These are phyloP conservation scores for Oreohelix idahoensis DNA, from an alignment of 1,140 invertebrate species.

Conservation along the genomic window DNA sequence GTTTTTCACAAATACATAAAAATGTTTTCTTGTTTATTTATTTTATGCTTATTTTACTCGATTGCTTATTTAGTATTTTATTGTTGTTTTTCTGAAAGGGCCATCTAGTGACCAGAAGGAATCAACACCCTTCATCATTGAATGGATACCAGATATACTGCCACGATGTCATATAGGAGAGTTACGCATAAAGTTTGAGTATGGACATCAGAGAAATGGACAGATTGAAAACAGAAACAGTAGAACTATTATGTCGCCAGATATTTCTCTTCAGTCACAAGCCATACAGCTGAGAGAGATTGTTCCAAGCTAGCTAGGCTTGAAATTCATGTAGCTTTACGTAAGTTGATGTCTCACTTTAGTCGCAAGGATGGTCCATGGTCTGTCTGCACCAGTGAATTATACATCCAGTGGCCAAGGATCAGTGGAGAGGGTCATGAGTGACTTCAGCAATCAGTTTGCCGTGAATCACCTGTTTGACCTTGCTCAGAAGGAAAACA, in stretches of 20 bases:
- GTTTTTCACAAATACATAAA: too few relatives aligned
- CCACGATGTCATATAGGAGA: conserved; percentile 81
- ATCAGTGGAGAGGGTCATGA: too few relatives aligned
- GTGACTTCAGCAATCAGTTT: too few relatives aligned
- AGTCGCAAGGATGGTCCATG: too few relatives aligned
- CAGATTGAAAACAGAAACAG: conserved; percentile 67
- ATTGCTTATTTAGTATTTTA: conserved; percentile 31
- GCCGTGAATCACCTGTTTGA: too few relatives aligned
- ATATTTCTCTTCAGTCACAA: conserved; percentile 56
- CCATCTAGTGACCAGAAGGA: conserved; percentile 78
- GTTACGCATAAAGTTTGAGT: conserved; percentile 80
- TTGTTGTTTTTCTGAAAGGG: conserved; percentile 74
- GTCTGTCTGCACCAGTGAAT: too few relatives aligned
- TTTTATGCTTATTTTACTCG: background rate
- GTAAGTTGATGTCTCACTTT: too few relatives aligned
- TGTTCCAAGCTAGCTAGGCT: conserved; percentile 1
- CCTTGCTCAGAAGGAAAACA: too few relatives aligned
- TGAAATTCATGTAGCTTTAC: too few relatives aligned
- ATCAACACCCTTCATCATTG: conserved; percentile 82
- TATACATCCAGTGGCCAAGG: too few relatives aligned
- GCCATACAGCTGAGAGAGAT: conserved; percentile 45
- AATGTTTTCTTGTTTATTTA: too few relatives aligned
- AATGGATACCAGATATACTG: conserved; percentile 85
- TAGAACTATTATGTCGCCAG: conserved; percentile 41
- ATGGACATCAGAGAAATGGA: conserved; percentile 77